phyloP scores from a whole-genome alignment of 2,113 vertebrate species.

The Pelmatolapia mariae region DNA sequence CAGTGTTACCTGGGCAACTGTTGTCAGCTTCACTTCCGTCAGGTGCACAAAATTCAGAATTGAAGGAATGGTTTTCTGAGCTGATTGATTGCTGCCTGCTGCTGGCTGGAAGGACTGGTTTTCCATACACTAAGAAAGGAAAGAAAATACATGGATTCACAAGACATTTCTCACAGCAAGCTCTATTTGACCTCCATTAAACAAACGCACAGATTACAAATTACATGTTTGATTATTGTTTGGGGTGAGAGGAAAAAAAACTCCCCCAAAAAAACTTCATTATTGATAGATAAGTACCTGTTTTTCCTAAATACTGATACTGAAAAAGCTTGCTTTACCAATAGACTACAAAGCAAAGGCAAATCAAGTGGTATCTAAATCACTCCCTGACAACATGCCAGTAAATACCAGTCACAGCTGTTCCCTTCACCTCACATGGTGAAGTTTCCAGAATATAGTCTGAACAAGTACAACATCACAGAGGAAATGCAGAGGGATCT shows the following conservation, averaged over 20 bases:
- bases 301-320: neutral
- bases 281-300: neutral
- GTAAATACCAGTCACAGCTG: neutral
- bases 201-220: neutral
- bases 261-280: neutral
- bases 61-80: slow-evolving; percentile 50
- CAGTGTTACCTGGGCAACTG: slow-evolving; percentile 6
- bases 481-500: neutral
- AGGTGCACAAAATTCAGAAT: neutral
- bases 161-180: neutral
- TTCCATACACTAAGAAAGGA: slow-evolving; percentile 81
- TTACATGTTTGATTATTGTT: neutral
- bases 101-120: slow-evolving; percentile 78
- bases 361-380: neutral
- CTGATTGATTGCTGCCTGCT: slow-evolving; percentile 44
- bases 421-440: neutral
- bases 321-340: neutral
- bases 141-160: neutral
- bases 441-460: neutral
- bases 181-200: neutral
- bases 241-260: neutral
- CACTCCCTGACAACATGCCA: neutral
- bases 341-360: neutral
- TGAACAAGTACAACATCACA: rapidly evolving
- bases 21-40: slow-evolving; percentile 54